Conservation (phyloP, 1,140 invertebrate species). For the Drusus annulatus region DNA sequence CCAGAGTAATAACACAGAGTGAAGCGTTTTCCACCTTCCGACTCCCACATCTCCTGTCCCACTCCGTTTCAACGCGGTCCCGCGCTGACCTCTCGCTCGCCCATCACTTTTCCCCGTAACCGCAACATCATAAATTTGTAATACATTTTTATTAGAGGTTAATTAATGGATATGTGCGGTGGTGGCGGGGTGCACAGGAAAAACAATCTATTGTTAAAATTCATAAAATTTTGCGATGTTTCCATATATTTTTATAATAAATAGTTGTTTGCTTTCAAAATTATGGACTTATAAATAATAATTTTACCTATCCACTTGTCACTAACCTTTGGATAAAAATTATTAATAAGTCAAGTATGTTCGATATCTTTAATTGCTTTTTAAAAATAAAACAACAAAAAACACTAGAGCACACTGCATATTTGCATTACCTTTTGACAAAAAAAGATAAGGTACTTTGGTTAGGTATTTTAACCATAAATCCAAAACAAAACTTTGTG, state of each 20-base stretch:
- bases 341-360: too few relatives aligned
- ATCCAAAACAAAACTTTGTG: too few relatives aligned
- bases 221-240: background rate
- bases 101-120: background rate
- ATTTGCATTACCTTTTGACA: too few relatives aligned
- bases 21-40: background rate
- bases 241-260: too few relatives aligned
- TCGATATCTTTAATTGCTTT: too few relatives aligned
- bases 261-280: background rate
- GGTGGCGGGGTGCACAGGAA: slow-evolving; percentile 8
- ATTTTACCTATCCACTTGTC: too few relatives aligned
- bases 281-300: background rate
- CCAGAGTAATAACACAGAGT: slow-evolving; percentile 33
- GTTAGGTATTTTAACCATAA: too few relatives aligned
- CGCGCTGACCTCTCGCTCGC: slow-evolving; percentile 13
- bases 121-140: slow-evolving; percentile 57
- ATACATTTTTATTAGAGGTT: slow-evolving; percentile 59
- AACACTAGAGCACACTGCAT: too few relatives aligned
- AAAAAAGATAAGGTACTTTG: too few relatives aligned
- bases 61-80: background rate
- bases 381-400: too few relatives aligned
- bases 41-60: background rate
- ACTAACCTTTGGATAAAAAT: too few relatives aligned
- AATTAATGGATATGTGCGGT: slow-evolving; percentile 57
- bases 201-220: background rate